Evolutionary conservation across 2,113 vertebrate genomes (phyloP).

Genomic region (Chrysemys picta): DNA sequence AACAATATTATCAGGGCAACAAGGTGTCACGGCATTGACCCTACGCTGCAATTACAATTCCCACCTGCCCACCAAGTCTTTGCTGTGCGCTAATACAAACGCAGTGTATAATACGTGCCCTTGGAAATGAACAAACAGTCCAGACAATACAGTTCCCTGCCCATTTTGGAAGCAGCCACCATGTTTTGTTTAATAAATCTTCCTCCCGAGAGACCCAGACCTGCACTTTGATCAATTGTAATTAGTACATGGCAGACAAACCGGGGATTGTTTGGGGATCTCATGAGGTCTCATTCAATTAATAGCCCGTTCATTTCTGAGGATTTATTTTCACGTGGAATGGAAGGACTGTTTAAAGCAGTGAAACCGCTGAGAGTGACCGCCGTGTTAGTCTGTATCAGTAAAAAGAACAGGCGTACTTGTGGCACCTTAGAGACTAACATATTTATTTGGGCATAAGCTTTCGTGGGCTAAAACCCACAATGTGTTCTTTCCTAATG

Average conservation of each 20-base stretch:
- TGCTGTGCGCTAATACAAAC: conserved; percentile 47
- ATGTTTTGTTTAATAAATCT: neutral
- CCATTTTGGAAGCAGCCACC: neutral
- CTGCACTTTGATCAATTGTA: conserved; percentile 48
- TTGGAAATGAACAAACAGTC: conserved; percentile 28
- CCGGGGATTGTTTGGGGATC: neutral
- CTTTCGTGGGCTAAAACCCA: no score
- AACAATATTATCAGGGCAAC: conserved; percentile 23
- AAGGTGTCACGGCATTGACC: conserved; percentile 18
- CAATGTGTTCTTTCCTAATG: neutral
- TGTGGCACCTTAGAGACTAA: no score
- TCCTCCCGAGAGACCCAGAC: neutral
- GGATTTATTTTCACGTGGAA: neutral
- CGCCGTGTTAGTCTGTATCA: no score
- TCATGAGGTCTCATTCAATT: conserved; percentile 52
- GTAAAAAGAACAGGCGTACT: no score
- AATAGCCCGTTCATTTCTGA: conserved; percentile 21
- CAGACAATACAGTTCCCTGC: conserved; percentile 4
- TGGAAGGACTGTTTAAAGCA: neutral
- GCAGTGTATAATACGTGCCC: neutral
- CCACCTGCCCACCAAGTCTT: neutral
- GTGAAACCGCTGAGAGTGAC: neutral
- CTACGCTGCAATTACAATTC: conserved; percentile 36
- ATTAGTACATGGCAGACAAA: conserved; percentile 3
- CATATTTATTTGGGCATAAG: no score